These are phyloP conservation scores for Equus quagga DNA, from an alignment of 2,113 vertebrate species.

Conservation along the genomic window DNA sequence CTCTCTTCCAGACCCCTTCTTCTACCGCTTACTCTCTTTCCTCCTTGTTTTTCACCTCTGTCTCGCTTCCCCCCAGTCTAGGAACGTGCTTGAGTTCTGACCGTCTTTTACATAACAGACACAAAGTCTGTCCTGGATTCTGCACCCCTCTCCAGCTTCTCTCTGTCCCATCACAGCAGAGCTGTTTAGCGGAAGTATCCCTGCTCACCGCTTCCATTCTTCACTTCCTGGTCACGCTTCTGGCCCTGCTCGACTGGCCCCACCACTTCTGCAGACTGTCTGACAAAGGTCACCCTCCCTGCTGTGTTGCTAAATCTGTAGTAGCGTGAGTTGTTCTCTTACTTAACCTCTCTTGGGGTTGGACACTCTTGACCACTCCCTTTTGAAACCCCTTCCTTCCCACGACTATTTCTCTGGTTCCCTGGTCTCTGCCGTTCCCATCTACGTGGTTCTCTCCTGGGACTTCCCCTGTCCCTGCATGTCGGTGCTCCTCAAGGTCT, in stretches of 20 bases:
- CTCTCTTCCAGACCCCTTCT: background rate
- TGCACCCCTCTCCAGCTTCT: background rate
- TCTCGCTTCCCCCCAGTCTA: background rate
- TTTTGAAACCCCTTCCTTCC: slow-evolving; percentile 30
- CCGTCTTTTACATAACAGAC: background rate
- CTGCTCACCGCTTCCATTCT: background rate
- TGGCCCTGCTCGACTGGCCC: rapidly evolving
- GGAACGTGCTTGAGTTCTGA: background rate
- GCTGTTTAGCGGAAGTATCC: background rate
- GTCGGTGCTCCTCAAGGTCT: background rate
- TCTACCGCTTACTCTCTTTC: background rate
- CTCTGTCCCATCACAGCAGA: background rate
- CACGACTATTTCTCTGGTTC: background rate
- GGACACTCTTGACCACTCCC: background rate
- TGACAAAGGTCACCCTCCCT: background rate
- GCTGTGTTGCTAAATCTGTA: background rate
- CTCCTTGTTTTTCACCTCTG: background rate
- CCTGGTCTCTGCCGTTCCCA: background rate
- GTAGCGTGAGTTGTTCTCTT: background rate
- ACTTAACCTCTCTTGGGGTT: background rate
- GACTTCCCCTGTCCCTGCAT: background rate
- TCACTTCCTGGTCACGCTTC: background rate
- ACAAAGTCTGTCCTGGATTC: background rate
- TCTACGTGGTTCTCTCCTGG: background rate
- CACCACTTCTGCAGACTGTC: background rate